Conservation (phyloP, 2,888 invertebrate genomes). For the Stomorhina lunata region DNA sequence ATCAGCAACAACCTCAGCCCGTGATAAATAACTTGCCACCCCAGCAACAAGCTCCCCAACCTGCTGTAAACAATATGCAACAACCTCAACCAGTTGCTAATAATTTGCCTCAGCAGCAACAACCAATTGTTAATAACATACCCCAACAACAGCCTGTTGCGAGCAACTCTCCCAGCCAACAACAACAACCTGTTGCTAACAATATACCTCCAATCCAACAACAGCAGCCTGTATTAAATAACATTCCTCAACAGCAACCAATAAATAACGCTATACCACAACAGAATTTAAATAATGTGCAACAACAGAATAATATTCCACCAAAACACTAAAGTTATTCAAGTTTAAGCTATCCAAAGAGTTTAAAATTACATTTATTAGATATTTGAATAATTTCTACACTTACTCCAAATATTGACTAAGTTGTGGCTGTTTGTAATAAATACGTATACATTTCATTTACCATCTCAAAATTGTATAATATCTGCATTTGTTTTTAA, state of each 20-base stretch:
- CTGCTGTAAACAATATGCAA: slow-evolving; percentile 55
- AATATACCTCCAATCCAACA: slow-evolving; percentile 69
- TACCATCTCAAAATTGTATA: slow-evolving; percentile 4
- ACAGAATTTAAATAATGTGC: slow-evolving; percentile 65
- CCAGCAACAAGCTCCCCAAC: slow-evolving; percentile 47
- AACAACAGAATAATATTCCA: slow-evolving; percentile 67
- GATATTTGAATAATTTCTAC: not conserved
- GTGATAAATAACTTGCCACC: slow-evolving; percentile 38
- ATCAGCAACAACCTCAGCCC: slow-evolving; percentile 51
- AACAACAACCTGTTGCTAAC: slow-evolving; percentile 56
- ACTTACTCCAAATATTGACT: not conserved
- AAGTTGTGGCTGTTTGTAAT: not conserved
- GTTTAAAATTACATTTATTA: not conserved
- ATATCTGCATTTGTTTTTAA: slow-evolving; percentile 9
- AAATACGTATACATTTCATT: slow-evolving; percentile 5
- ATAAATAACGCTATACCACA: slow-evolving; percentile 17
- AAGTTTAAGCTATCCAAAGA: not conserved
- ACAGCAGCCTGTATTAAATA: slow-evolving; percentile 62
- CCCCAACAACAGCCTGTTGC: slow-evolving; percentile 65
- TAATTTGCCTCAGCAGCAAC: slow-evolving; percentile 61
- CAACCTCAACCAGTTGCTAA: slow-evolving; percentile 62
- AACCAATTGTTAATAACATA: slow-evolving; percentile 46
- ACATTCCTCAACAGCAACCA: slow-evolving; percentile 33
- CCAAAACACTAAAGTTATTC: slow-evolving; percentile 33
- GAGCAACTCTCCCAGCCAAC: slow-evolving; percentile 17